These are phyloP conservation scores for Nesidiocoris tenuis DNA, from an alignment of 2,888 invertebrate genomes.

Conservation along the genomic window DNA sequence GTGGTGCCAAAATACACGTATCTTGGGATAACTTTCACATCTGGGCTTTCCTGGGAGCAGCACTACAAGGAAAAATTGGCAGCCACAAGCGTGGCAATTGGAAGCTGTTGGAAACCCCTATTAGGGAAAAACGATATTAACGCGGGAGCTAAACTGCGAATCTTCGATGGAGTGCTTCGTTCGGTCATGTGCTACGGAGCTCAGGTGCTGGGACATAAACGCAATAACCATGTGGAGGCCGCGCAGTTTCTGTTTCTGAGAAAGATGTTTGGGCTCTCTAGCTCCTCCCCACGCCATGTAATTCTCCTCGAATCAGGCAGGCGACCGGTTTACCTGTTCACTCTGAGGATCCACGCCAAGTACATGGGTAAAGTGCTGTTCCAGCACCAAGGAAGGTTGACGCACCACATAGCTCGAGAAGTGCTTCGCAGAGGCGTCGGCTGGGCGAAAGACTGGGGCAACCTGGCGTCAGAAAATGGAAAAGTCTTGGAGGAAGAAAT, in stretches of 20 bases:
- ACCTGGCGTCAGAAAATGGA: background rate
- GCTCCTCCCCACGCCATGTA: background rate
- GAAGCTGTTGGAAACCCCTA: background rate
- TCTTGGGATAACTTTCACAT: background rate
- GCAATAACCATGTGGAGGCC: background rate
- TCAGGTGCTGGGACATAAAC: background rate
- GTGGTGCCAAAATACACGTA: background rate
- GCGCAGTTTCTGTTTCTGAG: background rate
- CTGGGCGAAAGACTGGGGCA: background rate
- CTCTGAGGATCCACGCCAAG: background rate
- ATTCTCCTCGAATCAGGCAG: conserved; percentile 1
- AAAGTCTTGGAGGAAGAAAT: background rate
- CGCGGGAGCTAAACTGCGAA: background rate
- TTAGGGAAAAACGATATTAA: background rate
- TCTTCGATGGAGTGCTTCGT: background rate
- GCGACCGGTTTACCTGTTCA: background rate
- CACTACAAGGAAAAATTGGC: background rate
- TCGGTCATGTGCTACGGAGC: background rate
- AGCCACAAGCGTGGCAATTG: background rate
- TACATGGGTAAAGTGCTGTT: background rate
- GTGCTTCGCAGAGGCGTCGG: background rate
- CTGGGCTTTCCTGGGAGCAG: background rate
- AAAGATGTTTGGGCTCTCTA: background rate
- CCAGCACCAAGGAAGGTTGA: background rate
- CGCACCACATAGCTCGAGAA: background rate